Evolutionary conservation across 2,888 invertebrate species (phyloP), one percentile per base, ranked within the genome.

Genomic region (Amiota communis): DNA sequence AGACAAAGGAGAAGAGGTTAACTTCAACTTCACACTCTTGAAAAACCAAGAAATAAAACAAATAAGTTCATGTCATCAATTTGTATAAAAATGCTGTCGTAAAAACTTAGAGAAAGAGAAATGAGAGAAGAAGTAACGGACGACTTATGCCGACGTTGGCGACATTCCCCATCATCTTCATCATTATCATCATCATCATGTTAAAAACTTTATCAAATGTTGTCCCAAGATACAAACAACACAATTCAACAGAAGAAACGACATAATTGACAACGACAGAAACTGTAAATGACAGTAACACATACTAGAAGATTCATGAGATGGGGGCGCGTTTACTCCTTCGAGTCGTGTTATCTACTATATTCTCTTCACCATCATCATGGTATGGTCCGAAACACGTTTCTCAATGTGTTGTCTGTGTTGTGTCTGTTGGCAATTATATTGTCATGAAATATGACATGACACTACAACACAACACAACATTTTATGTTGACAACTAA

Each of bases 161-260:
- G 36, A 36, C 36, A 36, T 36, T 36, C 36, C 36, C 36, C 36
- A 36, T 36, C 36, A 36, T 36, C 36, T 36, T 36, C 53, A 53
- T 8, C n/a, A 53, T 13, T 15, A 53, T 13, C 8, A 9, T 13
- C n/a, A 15, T 9, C 13, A 20, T n/a, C 67, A 68, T 68, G 51
- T 49, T 68, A 49, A 68, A 68, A 68, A 48, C 67, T 68, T 68
- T 49, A 68, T 68, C 53, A 68, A 68, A 68, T 68, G 53, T 51
- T 68, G 36, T 68, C 67, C 67, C 67, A 53, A 68, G 67, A 47
- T 49, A 53, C 17, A 17, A 3, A 53, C n/a, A 68, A 20, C 46
- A 15, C 49, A 65, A 48, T 17, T 15, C 65, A 64, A n/a, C 64
- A 56, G 13, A 64, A 64, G 36, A 36, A 36, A 36, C 23, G 59